Evolutionary conservation across 2,888 invertebrate genomes (phyloP).

Genomic region (Strigamia crassipes): DNA sequence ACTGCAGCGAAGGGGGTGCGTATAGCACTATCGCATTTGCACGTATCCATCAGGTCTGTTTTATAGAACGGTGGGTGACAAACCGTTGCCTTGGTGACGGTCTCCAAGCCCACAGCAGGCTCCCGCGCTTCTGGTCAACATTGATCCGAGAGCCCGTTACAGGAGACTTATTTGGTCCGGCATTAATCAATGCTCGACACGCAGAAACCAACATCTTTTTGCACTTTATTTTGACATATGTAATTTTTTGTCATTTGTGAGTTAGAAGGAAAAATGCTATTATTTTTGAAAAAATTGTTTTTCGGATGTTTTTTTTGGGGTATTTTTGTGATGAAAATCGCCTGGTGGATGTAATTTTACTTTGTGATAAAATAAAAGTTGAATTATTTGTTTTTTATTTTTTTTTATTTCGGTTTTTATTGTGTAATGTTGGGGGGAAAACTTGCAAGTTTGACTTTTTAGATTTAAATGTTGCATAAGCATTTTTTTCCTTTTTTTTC

Average conservation of each 20-base stretch:
- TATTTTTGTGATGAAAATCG: too few species aligned
- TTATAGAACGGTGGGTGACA: slow-evolving; percentile 21
- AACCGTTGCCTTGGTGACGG: not conserved
- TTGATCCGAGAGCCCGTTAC: slow-evolving; percentile 1
- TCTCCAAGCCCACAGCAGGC: not conserved
- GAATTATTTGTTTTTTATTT: not conserved
- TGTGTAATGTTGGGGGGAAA: not conserved
- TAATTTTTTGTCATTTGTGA: not conserved
- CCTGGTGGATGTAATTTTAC: too few species aligned
- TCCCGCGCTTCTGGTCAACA: slow-evolving; percentile 10
- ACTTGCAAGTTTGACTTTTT: not conserved
- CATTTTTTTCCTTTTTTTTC: not conserved
- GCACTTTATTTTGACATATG: not conserved
- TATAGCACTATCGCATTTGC: slow-evolving; percentile 3
- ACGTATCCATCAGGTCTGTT: slow-evolving; percentile 11
- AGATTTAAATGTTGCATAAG: slow-evolving; percentile 11
- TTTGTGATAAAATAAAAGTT: too few species aligned
- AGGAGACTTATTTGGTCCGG: slow-evolving; percentile 5
- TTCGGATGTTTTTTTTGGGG: not conserved
- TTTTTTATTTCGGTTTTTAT: not conserved
- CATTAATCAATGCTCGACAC: slow-evolving; percentile 21
- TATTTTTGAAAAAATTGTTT: not conserved
- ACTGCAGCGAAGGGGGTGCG: not conserved
- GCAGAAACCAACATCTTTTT: not conserved
- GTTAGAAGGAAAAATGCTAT: too few species aligned